These are phyloP conservation scores for Caenorhabditis brenneri DNA, from an alignment of 1,140 invertebrate species.

Conservation along the genomic window DNA sequence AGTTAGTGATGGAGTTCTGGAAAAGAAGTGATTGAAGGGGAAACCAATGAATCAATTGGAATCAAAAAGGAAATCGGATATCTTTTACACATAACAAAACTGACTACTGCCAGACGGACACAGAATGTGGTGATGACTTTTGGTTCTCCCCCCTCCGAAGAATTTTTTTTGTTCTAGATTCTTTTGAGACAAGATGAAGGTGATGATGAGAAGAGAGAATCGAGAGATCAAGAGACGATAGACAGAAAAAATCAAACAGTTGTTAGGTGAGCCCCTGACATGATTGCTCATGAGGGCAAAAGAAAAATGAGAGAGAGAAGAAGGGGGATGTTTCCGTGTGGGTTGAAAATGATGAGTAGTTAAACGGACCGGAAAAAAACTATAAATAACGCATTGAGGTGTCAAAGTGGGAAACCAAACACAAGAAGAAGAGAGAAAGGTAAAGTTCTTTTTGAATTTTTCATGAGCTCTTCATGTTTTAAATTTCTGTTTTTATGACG, in stretches of 20 bases:
- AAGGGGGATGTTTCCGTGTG: not conserved
- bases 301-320: not conserved
- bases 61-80: not conserved
- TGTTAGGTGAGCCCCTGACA: not conserved
- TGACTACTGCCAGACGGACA: not conserved
- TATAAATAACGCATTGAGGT: conserved; percentile 28
- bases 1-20: conserved; percentile 22
- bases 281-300: conserved; percentile 12
- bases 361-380: conserved; percentile 18
- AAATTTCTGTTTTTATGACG: not conserved
- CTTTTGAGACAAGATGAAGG: not conserved
- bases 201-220: too few relatives aligned
- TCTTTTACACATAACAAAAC: not conserved
- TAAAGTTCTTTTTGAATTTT: not conserved
- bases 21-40: not conserved
- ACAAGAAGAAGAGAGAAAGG: not conserved
- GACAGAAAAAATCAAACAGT: conserved; percentile 31
- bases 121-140: conserved; percentile 1
- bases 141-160: not conserved
- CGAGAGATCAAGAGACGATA: not conserved
- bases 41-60: not conserved
- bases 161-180: not conserved
- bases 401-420: not conserved
- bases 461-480: not conserved
- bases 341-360: conserved; percentile 14